Evolutionary conservation across 2,888 invertebrate species (phyloP).

Genomic region (Oxycera nigricornis): DNA sequence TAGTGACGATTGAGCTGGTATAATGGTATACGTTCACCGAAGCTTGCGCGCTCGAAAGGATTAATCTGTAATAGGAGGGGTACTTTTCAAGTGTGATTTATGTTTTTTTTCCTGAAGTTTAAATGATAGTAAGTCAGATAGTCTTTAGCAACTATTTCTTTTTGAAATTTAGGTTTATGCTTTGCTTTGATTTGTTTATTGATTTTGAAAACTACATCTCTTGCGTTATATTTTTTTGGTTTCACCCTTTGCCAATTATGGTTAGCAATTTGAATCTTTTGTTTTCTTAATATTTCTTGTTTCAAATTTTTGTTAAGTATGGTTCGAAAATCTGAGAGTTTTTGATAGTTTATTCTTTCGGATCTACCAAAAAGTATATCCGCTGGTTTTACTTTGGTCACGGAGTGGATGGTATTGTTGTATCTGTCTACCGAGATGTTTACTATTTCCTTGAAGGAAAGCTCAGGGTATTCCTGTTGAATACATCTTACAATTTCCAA

Average conservation of each 20-base stretch:
- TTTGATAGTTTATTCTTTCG: conserved; percentile 34
- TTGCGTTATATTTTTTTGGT: background rate
- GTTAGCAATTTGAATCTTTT: background rate
- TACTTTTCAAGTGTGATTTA: conserved; percentile 4
- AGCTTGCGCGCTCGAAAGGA: background rate
- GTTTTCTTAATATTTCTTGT: conserved; percentile 4
- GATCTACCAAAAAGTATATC: conserved; percentile 48
- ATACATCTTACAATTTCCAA: too few species aligned
- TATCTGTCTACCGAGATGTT: too few species aligned
- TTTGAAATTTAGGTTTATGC: background rate
- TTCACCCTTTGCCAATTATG: background rate
- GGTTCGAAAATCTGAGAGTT: background rate
- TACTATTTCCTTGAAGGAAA: too few species aligned
- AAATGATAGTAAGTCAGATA: too few species aligned
- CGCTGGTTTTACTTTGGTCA: conserved; percentile 42
- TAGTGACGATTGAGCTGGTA: background rate
- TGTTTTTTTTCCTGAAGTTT: too few species aligned
- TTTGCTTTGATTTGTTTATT: conserved; percentile 12
- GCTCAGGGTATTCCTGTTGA: too few species aligned
- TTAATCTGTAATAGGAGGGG: conserved; percentile 13
- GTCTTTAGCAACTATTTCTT: background rate
- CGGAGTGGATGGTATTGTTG: conserved; percentile 47
- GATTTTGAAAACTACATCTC: background rate
- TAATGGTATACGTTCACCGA: conserved; percentile 15
- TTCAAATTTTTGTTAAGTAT: conserved; percentile 11